A percentile compares a stretch with the other conserved stretches of the same genome.
These are phyloP conservation scores for Eristalinus aeneus DNA, from an alignment of 2,888 invertebrate genomes.

Conservation along the genomic window DNA sequence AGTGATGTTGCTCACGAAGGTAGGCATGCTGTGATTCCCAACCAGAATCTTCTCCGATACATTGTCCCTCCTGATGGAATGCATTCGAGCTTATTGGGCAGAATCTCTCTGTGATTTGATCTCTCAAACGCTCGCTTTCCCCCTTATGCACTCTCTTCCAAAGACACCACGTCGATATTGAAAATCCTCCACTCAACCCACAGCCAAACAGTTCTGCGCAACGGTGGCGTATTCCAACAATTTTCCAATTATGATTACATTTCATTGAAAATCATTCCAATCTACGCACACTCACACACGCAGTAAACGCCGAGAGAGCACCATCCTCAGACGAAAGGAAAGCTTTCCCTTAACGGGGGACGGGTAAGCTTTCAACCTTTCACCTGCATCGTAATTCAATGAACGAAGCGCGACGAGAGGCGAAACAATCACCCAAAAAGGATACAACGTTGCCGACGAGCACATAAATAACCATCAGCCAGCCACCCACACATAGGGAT, in stretches of 20 bases:
- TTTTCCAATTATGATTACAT: slow-evolving; percentile 47
- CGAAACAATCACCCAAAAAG: slow-evolving; percentile 12
- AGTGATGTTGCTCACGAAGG: neutral
- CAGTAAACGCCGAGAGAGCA: neutral
- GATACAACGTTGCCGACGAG: slow-evolving; percentile 10
- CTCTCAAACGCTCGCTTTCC: neutral
- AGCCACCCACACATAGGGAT: neutral
- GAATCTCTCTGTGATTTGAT: no score
- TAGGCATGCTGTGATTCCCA: neutral
- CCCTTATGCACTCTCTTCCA: neutral
- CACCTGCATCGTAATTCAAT: slow-evolving; percentile 22
- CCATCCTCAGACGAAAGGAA: neutral
- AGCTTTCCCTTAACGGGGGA: neutral
- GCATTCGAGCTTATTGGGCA: neutral
- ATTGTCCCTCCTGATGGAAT: neutral
- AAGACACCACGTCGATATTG: neutral
- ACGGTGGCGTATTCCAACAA: slow-evolving; percentile 40
- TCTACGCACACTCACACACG: neutral
- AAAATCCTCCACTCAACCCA: neutral
- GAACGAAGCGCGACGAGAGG: slow-evolving; percentile 4
- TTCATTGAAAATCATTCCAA: slow-evolving; percentile 41
- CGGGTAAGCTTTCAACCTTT: slow-evolving; percentile 31
- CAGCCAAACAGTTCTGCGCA: slow-evolving; percentile 30
- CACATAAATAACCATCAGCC: slow-evolving; percentile 38
- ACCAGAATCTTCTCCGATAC: neutral